Evolutionary conservation across 64 coral and sea anemone species (phyloP).

Genomic region (Exaiptasia diaphana): DNA sequence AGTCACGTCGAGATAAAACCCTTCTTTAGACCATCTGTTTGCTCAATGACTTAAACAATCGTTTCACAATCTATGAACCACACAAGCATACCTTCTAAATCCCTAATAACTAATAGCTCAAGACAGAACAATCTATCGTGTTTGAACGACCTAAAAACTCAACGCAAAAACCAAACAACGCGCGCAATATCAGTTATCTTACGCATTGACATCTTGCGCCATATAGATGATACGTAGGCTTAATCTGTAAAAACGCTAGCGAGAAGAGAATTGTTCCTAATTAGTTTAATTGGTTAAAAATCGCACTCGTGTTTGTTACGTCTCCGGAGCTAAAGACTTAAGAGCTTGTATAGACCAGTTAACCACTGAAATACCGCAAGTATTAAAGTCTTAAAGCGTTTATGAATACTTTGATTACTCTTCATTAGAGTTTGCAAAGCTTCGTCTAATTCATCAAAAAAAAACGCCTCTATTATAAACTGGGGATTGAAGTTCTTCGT

Average conservation of each 20-base stretch:
- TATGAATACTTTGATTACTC: slow-evolving; percentile 27
- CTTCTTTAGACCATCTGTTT: slow-evolving; percentile 25
- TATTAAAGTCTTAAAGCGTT: slow-evolving; percentile 10
- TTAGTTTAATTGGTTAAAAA: slow-evolving; percentile 76
- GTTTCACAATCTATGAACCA: not conserved
- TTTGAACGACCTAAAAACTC: not conserved
- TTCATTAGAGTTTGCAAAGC: slow-evolving; percentile 19
- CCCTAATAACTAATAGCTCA: not conserved
- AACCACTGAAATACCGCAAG: not conserved
- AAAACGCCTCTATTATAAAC: no score
- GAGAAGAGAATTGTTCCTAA: slow-evolving; percentile 23
- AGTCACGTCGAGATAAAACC: not conserved
- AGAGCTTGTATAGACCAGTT: not conserved
- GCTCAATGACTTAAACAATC: slow-evolving; percentile 3
- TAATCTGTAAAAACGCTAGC: slow-evolving; percentile 56
- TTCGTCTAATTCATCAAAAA: not conserved
- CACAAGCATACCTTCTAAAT: not conserved
- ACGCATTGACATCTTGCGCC: slow-evolving; percentile 22
- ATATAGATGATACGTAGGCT: not conserved
- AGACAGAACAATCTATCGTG: not conserved
- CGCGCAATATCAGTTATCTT: not conserved
- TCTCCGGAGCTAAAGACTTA: slow-evolving; percentile 45
- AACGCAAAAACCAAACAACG: not conserved
- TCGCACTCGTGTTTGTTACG: slow-evolving; percentile 51
- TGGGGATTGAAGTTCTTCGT: slow-evolving; percentile 64